Base-by-base conservation (phyloP, 1,140 invertebrate genomes). In the Tetraneura akinire region DNA sequence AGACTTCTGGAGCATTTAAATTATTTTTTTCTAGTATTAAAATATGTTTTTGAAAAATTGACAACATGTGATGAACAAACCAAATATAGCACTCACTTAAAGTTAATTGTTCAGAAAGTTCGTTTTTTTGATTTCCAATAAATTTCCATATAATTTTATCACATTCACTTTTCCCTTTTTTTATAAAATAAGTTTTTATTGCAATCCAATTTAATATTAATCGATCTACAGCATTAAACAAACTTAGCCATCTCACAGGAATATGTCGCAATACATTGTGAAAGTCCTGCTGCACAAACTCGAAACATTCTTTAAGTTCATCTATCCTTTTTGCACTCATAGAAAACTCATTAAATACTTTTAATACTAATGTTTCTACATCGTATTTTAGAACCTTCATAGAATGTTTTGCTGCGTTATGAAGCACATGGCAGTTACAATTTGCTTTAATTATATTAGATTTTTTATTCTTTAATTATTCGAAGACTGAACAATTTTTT, bases 401-500 rank as follows among this genome's bases (percentile, higher is more conserved):
- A 11, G 76, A 53, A 51, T 80, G 37, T 55, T 81, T 81, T 14
- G 80, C 81, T 76, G 82, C 70, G 80, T 83, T 83, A 57, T 83
- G 80, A 11, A 83, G 18, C 18, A 83, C 80, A 62, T 84, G 81
- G 57, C 68, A 80, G 68, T 84, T 81, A 51, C 82, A 84, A 80
- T 84, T 84, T 9, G 70, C 81, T 80, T 83, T 82, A 26, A 84
- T 37, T 47, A 84, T 80, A 51, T 82, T 23, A 10, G 53, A 23
- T 57, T 57, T 57, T 26, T 57, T 0, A 57, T 23, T 13, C 13
- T 23, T 57, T 57, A 4, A 26, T 57, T 57, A 26, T 18, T 55
- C 53, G 53, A 55, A 57, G 23, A 57, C 11, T 10, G 13, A 57
- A 57, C 11, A 57, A 26, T 29, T 57, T 57, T 57, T 26, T 8